Base-by-base conservation (phyloP, 2,113 vertebrate species). In the Hemiprocne comata region DNA sequence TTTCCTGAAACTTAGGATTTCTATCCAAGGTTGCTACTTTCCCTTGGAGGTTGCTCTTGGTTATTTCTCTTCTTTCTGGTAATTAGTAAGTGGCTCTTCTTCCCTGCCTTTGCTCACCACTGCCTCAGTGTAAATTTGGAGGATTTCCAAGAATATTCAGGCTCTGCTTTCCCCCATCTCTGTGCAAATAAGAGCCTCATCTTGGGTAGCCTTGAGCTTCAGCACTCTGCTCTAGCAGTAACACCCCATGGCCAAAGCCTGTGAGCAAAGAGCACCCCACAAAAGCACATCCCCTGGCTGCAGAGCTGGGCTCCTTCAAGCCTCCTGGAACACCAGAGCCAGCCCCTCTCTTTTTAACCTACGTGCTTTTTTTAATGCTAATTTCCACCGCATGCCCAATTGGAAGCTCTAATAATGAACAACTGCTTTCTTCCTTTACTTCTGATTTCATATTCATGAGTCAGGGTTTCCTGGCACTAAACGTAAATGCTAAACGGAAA, bases 361-460 rank as follows among this genome's bases (percentile, higher is more conserved):
- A 26, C 1, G 0, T 80, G 69, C n/a, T 0, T 25, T 85, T 50
- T 76, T 55, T n/a, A 79, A 82, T 60, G 77, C 67, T 96, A 29
- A 87, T 94, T 94, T 16, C 91, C 87, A 94, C 74, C 75, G 77
- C 95, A 85, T 31, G 90, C 89, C 78, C 44, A 87, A 34, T 71
- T 92, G 26, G 15, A 83, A 80, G 82, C 87, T 65, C 76, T 87
- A 70, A 95, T 90, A 92, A 93, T 82, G 74, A 94, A 94, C 88
- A 93, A 97, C 92, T 46, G 89, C 89, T 89, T 96, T 96, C 94
- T 96, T 97, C 95, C 94, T 78, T 94, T 91, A 84, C 88, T 91
- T 85, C 95, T 96, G 92, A 97, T 96, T 94, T 90, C 89, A 90
- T 95, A 97, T 97, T 96, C 95, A 94, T 96, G 95, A 97, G 95